Conservation (phyloP, 2,797 vertebrate genomes). For the Scyliorhinus canicula region DNA sequence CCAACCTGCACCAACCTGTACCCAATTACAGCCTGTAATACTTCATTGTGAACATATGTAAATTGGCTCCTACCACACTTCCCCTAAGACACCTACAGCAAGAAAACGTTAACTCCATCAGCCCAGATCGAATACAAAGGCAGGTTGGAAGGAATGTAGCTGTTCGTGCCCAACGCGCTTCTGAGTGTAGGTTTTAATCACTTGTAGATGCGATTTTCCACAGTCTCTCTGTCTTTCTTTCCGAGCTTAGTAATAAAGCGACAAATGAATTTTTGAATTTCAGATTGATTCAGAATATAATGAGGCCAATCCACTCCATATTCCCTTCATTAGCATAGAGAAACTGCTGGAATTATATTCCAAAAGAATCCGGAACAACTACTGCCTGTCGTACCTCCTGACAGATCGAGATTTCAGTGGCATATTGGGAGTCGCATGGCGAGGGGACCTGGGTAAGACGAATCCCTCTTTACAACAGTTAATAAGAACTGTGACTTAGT, state of each 20-base stretch:
- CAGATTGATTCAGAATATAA: constrained; percentile 59
- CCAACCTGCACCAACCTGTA: background rate
- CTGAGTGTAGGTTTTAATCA: background rate
- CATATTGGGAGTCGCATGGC: constrained; percentile 69
- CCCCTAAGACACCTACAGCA: background rate
- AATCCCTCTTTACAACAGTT: background rate
- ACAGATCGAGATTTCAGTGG: constrained; percentile 72
- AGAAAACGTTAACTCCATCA: background rate
- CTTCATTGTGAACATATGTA: background rate
- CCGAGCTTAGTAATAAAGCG: background rate
- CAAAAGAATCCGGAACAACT: constrained; percentile 62
- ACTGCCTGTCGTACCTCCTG: constrained; percentile 73
- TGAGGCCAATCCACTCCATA: constrained; percentile 49
- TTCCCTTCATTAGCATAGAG: constrained; percentile 62
- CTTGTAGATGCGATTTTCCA: background rate
- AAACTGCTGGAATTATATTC: constrained; percentile 68
- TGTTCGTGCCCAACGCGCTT: background rate
- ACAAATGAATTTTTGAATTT: background rate
- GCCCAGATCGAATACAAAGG: background rate
- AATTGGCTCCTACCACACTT: background rate
- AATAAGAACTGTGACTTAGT: background rate
- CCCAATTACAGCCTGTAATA: background rate
- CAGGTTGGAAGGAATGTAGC: too few species aligned
- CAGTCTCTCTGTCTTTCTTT: background rate
- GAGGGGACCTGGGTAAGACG: constrained; percentile 61